Base-by-base conservation (phyloP, 1,140 invertebrate species). In the Lysiphlebus fabarum region DNA sequence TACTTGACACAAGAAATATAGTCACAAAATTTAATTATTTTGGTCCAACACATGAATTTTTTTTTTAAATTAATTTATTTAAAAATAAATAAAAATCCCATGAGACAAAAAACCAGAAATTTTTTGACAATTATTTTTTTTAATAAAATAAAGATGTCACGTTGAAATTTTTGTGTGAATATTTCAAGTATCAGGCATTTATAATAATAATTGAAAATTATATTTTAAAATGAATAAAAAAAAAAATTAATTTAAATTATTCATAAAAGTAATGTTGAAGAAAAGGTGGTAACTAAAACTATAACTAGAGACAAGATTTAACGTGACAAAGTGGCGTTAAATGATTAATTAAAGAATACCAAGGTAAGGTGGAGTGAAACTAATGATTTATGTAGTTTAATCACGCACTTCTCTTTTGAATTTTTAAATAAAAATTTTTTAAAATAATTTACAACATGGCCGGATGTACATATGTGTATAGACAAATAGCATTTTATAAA, bases 271-370 rank as follows among this genome's bases (percentile, higher is more conserved):
- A 4, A 26, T 26, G 17, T 26, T 26, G 17, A 1, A 1, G 17
- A 4, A 26, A 26, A 26, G 17, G 17, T 44, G 34, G 42, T 12
- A 7, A n/a, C n/a, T n/a, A n/a, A n/a, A n/a, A n/a, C n/a, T n/a
- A 36, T 36, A 51, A 51, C 49, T 34, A 36, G 49, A 51, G 49
- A 51, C 49, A 34, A 51, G 50, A 56, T 62, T 40, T 12, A 34
- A 56, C 59, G 61, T 44, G 59, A 66, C 62, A 64, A 64, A 62
- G 59, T 62, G 58, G 50, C 59, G 62, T 61, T 57, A 64, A 66
- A 64, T 59, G 59, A 64, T 66, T 66, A 66, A 56, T 62, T 56
- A 59, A 51, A 53, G 49, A 12, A 60, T 47, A 17, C 59, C 51
- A 59, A 12, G 49, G 56, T 40, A 49, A 53, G 45, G 36, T n/a